phyloP scores from a whole-genome alignment of 2,888 invertebrate species.

The Lasioglossum leucozonium region DNA sequence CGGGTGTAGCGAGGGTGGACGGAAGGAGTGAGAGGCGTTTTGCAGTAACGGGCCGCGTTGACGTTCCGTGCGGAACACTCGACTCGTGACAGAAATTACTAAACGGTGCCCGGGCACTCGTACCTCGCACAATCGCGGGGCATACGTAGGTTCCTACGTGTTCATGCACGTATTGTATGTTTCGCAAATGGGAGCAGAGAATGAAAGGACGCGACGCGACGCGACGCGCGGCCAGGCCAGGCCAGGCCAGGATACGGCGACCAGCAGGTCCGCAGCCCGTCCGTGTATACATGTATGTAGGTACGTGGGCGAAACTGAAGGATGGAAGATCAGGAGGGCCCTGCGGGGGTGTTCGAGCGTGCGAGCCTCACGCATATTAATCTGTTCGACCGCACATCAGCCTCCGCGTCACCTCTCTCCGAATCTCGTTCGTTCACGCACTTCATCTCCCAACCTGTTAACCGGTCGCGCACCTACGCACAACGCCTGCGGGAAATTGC shows the following conservation, averaged over 20 bases:
- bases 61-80: conserved; percentile 75
- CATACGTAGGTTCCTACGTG: conserved; percentile 62
- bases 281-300: background rate
- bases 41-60: conserved; percentile 73
- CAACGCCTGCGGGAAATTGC: conserved; percentile 81
- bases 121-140: conserved; percentile 61
- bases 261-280: background rate
- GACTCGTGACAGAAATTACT: conserved; percentile 84
- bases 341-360: conserved; percentile 66
- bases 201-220: conserved; percentile 50
- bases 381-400: conserved; percentile 83
- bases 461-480: conserved; percentile 74
- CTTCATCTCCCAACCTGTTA: conserved; percentile 70
- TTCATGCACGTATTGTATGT: conserved; percentile 63
- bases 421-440: conserved; percentile 69
- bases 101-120: conserved; percentile 76
- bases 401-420: conserved; percentile 78
- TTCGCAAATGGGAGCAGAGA: conserved; percentile 61
- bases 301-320: conserved; percentile 62
- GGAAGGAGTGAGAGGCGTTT: conserved; percentile 51
- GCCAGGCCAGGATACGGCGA: background rate
- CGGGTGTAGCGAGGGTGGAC: background rate
- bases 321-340: conserved; percentile 63
- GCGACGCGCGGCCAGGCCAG: background rate
- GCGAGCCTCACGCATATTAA: conserved; percentile 83